phyloP scores from a whole-genome alignment of 2,888 invertebrate species.

The Odontothrips loti region DNA sequence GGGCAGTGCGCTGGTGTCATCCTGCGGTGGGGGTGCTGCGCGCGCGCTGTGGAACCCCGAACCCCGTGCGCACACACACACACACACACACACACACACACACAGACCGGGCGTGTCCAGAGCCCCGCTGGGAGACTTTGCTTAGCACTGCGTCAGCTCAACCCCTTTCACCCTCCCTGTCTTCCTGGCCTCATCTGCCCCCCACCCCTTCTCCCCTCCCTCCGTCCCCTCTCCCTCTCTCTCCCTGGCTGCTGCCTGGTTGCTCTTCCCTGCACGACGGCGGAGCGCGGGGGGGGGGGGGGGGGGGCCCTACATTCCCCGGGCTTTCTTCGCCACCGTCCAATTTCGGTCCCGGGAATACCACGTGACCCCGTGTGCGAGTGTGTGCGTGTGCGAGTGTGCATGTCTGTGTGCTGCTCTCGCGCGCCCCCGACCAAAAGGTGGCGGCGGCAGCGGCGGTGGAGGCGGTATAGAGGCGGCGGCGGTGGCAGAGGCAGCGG shows the following conservation, averaged over 20 bases:
- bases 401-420: not conserved
- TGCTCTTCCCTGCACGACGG: not conserved
- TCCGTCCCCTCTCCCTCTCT: not conserved
- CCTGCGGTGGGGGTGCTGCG: not conserved
- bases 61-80: no score
- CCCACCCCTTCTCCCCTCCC: not conserved
- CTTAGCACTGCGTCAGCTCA: slow-evolving; percentile 2
- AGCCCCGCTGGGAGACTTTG: slow-evolving; percentile 20
- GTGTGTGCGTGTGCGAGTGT: not conserved
- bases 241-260: not conserved
- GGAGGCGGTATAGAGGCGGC: no score
- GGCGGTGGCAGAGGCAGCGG: not conserved
- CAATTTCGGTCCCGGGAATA: slow-evolving; percentile 24
- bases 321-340: slow-evolving; percentile 23
- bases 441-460: no score
- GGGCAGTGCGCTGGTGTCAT: not conserved
- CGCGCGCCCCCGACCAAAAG: not conserved
- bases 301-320: slow-evolving; percentile 6
- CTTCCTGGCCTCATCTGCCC: not conserved
- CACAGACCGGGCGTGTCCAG: not conserved
- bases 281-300: no score
- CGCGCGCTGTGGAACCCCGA: no score
- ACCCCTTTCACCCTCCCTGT: not conserved
- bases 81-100: no score
- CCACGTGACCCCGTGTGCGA: not conserved